Evolutionary conservation across 2,888 invertebrate species (phyloP), one percentile per base, ranked within the genome.

Genomic region (Cheilosia grossa): DNA sequence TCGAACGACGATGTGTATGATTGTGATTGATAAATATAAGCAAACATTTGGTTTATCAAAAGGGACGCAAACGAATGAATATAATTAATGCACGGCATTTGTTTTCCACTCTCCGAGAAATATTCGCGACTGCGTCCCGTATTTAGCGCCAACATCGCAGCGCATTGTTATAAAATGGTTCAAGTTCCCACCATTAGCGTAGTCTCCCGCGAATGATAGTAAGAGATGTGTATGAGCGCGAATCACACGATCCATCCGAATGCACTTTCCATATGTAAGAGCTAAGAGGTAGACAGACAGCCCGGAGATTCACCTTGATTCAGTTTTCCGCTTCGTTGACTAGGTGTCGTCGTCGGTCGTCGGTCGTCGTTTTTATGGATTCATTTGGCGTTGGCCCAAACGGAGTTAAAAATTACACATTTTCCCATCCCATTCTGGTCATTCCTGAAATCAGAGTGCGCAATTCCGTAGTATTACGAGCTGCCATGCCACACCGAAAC

Each of bases 321-420:
- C 58, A 56, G 73, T 82, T 78, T 78, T 82, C 79, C 82, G 82
- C 82, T 82, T 69, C 79, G 82, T 27, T 79, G 79, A 42, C 49
- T 75, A 56, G 64, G 64, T 64, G 63, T 63, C 53, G 37, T 24
- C n/a, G 40, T 21, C 33, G 15, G 37, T 24, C n/a, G 40, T 21
- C 33, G 15, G 61, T 54, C 33, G 44, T 72, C 54, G 53, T 79
- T 82, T 78, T 67, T 67, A 79, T 78, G 82, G 72, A 67, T 67
- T 82, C 78, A 61, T 82, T 66, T 78, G 10, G 27, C 21, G 53
- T 61, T 42, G 58, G 19, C 30, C 51, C 63, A 56, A 49, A 33
- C 56, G 30, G 24, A 56, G 4, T 19, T 77, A 59, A 79, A 80
- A 54, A 61, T 47, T 47, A 24, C 21, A 24, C 24, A 19, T 72